Conservation (phyloP, 2,888 invertebrate genomes). For the Tolmerus cingulatus region DNA sequence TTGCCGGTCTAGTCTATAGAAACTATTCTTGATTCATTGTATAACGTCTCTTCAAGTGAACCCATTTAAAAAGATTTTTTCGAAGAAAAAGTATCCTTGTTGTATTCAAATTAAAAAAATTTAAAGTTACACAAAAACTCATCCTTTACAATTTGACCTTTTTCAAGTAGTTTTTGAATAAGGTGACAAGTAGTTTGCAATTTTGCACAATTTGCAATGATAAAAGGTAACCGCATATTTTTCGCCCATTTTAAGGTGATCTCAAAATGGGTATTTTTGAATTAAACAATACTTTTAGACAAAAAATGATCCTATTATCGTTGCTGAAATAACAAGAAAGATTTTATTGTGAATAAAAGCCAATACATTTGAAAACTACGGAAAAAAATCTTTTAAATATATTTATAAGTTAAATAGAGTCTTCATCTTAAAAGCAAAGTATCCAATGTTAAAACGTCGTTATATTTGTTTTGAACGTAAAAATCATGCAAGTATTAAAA, state of each 20-base stretch:
- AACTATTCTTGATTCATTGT: background rate
- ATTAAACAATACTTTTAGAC: background rate
- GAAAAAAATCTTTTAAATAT: background rate
- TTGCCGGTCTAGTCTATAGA: background rate
- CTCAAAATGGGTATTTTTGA: background rate
- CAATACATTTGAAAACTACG: background rate
- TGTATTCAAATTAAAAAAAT: background rate
- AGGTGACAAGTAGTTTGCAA: slow-evolving; percentile 16
- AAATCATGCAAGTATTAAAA: too few species aligned
- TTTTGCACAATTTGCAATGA: slow-evolving; percentile 1
- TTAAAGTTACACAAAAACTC: background rate
- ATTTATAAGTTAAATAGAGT: background rate
- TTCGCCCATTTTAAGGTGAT: background rate
- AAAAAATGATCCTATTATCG: background rate
- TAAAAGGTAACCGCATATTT: slow-evolving; percentile 16
- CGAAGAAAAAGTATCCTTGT: background rate
- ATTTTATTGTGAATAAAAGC: background rate
- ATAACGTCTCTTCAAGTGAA: background rate
- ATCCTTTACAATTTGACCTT: background rate
- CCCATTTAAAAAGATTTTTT: background rate
- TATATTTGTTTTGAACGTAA: too few species aligned
- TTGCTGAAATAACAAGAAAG: background rate
- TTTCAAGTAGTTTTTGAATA: slow-evolving; percentile 4
- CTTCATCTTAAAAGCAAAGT: too few species aligned
- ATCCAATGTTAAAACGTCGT: too few species aligned